Evolutionary conservation across 2,113 vertebrate species (phyloP).

Genomic region (Hyla sarda): DNA sequence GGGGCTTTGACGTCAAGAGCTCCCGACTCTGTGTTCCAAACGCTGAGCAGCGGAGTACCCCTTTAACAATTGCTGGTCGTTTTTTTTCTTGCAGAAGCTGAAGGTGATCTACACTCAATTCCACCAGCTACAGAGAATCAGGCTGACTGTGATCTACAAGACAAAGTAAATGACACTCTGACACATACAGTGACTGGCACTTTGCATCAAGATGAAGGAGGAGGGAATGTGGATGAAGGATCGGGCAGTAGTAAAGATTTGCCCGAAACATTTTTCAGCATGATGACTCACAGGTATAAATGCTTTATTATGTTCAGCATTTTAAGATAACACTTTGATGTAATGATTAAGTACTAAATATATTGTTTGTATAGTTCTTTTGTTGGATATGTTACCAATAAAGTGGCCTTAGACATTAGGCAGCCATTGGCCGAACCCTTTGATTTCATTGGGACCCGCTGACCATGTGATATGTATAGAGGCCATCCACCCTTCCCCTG

Average conservation of each 20-base stretch:
- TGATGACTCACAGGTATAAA: slow-evolving; percentile 94
- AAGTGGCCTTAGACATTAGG: too few species aligned
- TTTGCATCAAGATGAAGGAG: slow-evolving; percentile 49
- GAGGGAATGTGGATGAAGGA: slow-evolving; percentile 58
- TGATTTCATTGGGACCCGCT: too few species aligned
- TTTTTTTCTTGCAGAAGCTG: background rate
- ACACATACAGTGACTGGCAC: background rate
- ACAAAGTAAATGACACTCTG: background rate
- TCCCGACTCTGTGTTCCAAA: too few species aligned
- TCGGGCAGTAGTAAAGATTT: slow-evolving; percentile 62
- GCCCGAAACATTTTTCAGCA: slow-evolving; percentile 91
- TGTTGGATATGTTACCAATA: too few species aligned
- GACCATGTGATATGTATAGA: too few species aligned
- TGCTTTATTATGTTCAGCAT: background rate
- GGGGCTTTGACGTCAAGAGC: too few species aligned
- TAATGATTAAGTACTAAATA: too few species aligned
- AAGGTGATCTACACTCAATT: background rate
- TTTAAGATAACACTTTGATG: too few species aligned
- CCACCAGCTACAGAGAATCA: background rate
- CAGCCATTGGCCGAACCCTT: too few species aligned
- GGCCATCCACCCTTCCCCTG: too few species aligned
- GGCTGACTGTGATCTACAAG: background rate
- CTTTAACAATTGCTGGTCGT: background rate
- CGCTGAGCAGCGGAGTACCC: too few species aligned
- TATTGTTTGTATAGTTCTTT: too few species aligned